Evolutionary conservation across 1,140 invertebrate genomes (phyloP), one percentile per base, ranked within the genome.

Genomic region (Eriosoma lanigerum): DNA sequence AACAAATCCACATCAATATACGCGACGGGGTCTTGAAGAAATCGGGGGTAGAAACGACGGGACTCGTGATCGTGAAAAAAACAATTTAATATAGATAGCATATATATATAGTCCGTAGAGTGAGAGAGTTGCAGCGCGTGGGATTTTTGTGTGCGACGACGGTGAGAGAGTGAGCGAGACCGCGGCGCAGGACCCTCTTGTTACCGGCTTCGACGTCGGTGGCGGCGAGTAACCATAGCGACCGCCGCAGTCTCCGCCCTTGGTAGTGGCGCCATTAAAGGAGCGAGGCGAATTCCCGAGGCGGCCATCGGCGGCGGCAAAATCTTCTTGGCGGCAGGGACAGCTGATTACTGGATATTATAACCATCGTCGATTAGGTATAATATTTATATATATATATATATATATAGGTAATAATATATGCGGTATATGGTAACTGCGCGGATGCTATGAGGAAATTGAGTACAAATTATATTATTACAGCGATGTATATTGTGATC

Each of bases 181-280:
- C 9, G 10, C 9, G 64, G 46, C 17, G 50, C 10, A 70, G 46
- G 17, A 56, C 52, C 54, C 52, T 58, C 72, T 58, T 24, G 50
- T 21, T 13, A 13, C 29, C 26, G 50, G 12, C 4, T 2, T 29
- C 8, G 21, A 9, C 52, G 15, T 4, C 70, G 24, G 17, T 12
- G 48, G 15, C 46, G 21, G 10, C 26, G 15, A 3, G 75, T 78
- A 62, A 62, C 75, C 75, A 78, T 78, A 19, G 56, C 38, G 17
- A 78, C 44, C 12, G 75, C 32, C 44, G 75, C 75, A 78, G 75
- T 78, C 75, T 78, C 75, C 75, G 75, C 75, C 75, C 75, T 78
- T 78, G 75, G 56, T 24, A 13, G 19, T 78, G 75, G 75, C 75
- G 75, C 75, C 75, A 78, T 78, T 78, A 48, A 78, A 56, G 54